Evolutionary conservation across 2,113 vertebrate genomes (phyloP), one percentile per base, ranked within the genome.

Genomic region (Cisticola juncidis): DNA sequence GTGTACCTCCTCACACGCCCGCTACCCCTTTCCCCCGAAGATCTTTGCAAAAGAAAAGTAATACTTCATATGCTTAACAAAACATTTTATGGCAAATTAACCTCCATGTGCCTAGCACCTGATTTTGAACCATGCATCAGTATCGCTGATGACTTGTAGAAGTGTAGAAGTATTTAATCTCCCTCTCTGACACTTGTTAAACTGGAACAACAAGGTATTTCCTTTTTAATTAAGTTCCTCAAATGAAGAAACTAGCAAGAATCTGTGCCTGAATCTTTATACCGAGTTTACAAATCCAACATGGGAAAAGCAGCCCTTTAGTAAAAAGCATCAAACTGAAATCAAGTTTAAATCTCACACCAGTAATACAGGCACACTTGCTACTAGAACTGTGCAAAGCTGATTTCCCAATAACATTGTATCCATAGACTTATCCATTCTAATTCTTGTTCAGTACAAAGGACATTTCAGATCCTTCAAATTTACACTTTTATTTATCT

Each of bases 1-100:
- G 1, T n/a, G 35, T 38, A 13, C 29, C 28, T 14, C 17, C 2
- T 3, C 10, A 14, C 5, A 7, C 1, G 0, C 3, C 6, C 9
- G 6, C 9, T 5, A 10, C 15, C 9, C 5, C 21, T 28, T 29
- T 24, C 5, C 16, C 14, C 9, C 24, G 5, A 25, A 38, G 1
- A 24, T 36, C 25, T 69, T 51, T 51, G 14, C n/a, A 29, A 38
- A 86, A 51, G 14, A 25, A 31, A 56, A 72, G 22, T 44, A 60
- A 6, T 35, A 16, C 35, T 42, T 54, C 4, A 11, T 24, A 14
- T 0, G 0, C 6, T 33, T 47, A 8, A 42, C 7, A 35, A 53
- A 50, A 5, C 4, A 5, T 28, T 66, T 42, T n/a, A 58, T 2
- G 6, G 17, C 22, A 51, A 60, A 94, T 64, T 62, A 47, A 42